phyloP scores from a whole-genome alignment of 2,113 vertebrate species.

The Heterochromis multidens region DNA sequence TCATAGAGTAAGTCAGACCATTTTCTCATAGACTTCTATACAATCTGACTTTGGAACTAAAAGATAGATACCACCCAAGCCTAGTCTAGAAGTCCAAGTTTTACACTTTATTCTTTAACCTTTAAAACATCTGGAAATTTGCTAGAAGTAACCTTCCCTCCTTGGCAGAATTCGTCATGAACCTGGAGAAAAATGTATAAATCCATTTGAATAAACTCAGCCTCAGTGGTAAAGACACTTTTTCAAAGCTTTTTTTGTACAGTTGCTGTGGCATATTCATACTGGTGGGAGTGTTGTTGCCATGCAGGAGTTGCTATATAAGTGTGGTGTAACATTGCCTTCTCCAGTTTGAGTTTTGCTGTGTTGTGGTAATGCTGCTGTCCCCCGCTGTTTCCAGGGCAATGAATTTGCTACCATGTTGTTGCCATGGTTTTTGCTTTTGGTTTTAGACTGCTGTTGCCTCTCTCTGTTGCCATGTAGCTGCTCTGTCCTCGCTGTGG shows the following conservation, averaged over 20 bases:
- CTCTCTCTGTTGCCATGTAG: conserved; percentile 37
- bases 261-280: neutral
- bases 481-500: conserved; percentile 16
- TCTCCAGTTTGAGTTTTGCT: conserved; percentile 20
- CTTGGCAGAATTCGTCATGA: neutral
- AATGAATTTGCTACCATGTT: conserved; percentile 29
- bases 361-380: conserved; percentile 23
- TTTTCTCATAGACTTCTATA: neutral
- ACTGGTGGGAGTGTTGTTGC: conserved; percentile 27
- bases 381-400: conserved; percentile 38
- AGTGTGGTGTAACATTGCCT: conserved; percentile 20
- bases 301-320: conserved; percentile 33
- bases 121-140: neutral
- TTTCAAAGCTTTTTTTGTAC: neutral
- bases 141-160: no score
- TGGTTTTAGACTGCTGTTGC: conserved; percentile 43
- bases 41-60: neutral
- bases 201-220: neutral
- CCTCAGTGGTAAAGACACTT: neutral
- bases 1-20: neutral
- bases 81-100: neutral
- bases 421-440: conserved; percentile 49
- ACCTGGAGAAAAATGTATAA: neutral
- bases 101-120: neutral
- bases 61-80: neutral